Percentiles rank a stretch among this genome's conserved stretches.
These are phyloP conservation scores for Syngnathus floridae DNA, from an alignment of 2,113 vertebrate genomes.

Conservation along the genomic window DNA sequence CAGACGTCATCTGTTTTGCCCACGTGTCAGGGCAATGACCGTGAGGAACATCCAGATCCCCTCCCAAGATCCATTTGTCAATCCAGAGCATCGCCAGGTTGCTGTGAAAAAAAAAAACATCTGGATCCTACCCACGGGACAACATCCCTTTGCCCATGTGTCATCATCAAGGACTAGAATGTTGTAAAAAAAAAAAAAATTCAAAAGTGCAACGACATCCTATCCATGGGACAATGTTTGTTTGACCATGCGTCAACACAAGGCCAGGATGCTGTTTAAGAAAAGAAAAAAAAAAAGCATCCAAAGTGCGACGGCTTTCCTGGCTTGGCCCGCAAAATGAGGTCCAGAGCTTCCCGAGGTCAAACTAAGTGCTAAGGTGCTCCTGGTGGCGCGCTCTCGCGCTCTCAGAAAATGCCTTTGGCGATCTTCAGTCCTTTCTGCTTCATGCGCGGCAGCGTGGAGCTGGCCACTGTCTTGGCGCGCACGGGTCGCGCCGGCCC, in stretches of 20 bases:
- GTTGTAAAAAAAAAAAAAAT: too few relatives aligned
- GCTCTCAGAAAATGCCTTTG: constrained; percentile 92
- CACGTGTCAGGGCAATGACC: neutral
- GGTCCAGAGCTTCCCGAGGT: neutral
- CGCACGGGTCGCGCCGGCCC: constrained; percentile 77
- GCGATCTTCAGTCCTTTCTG: constrained; percentile 96
- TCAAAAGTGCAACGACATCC: too few relatives aligned
- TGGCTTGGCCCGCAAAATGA: neutral
- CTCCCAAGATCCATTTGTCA: neutral
- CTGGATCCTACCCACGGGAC: neutral
- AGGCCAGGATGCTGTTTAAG: neutral
- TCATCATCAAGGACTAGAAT: neutral
- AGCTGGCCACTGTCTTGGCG: constrained; percentile 86
- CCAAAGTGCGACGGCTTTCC: neutral
- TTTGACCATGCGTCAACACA: too few relatives aligned
- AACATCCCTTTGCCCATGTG: neutral
- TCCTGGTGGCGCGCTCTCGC: constrained; percentile 37
- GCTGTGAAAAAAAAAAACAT: neutral
- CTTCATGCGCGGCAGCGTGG: constrained; percentile 93
- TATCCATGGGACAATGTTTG: too few relatives aligned
- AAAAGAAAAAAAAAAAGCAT: too few relatives aligned
- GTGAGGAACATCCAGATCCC: neutral
- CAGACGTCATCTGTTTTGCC: neutral
- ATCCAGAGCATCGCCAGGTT: neutral
- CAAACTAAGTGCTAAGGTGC: neutral